Base-by-base conservation (phyloP, 2,113 vertebrate species). In the Ariopsis seemanni region DNA sequence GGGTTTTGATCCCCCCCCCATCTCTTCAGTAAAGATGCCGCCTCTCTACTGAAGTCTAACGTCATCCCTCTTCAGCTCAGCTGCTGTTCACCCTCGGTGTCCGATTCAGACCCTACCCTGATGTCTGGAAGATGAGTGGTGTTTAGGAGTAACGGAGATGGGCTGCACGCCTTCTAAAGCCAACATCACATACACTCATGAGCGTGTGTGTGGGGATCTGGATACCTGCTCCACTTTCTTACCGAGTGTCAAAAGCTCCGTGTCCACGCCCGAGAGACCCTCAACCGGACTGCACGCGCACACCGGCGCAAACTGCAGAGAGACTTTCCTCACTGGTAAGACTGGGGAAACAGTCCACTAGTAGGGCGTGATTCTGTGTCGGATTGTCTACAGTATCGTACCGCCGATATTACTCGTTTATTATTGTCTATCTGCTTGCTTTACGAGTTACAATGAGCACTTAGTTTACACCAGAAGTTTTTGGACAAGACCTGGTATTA, bases 141-240 rank as follows among this genome's bases (percentile, higher is more conserved):
- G 53, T 48, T 17, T 89, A 88, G 85, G 63, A 89, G 69, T 20
- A 25, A 50, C 50, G 27, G n/a, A 8, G 25, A 96, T 95, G 95
- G 95, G 95, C 85, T 95, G 94, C 71, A 95, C 95, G 86, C 95
- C 95, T 17, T 94, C 95, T 79, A 94, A 95, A 80, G 93, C 94
- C 0, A 90, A 65, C 8, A 88, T 90, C 34, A 91, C 93, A 48
- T 95, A 95, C 90, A 89, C 86, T 14, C 92, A 93, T 5, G 94
- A 93, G 34, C 83, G 84, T 42, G 90, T 94, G 58, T 93, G 90
- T 72, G 78, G 85, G 63, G 95, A 96, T 91, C 87, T 94, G 85
- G 95, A 96, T 89, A 96, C 95, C 83, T 94, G 94, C 88, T 95
- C 95, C 85, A 95, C 95, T 0, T 91, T 95, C 0, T 91, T 95